phyloP scores from a whole-genome alignment of 2,797 vertebrate genomes.

The Pangasius macronema region DNA sequence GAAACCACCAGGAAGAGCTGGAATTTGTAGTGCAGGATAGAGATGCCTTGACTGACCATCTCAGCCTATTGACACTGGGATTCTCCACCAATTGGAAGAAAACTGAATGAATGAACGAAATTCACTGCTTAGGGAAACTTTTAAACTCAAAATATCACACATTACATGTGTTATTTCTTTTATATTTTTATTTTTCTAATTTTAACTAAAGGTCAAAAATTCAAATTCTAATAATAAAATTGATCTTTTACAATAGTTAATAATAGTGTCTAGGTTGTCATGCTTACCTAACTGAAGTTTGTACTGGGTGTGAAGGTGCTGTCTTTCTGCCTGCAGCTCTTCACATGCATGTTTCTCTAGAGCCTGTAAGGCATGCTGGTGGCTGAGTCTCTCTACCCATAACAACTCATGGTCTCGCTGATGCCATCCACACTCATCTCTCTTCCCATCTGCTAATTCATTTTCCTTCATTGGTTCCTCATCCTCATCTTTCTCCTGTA shows the following conservation, averaged over 20 bases:
- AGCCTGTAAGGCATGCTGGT: constrained; percentile 78
- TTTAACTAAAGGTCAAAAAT: not conserved
- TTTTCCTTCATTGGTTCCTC: constrained; percentile 22
- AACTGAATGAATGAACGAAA: not conserved
- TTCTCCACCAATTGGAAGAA: not conserved
- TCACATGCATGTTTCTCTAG: constrained; percentile 82
- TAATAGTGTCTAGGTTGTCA: not conserved
- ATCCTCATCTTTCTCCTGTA: constrained; percentile 52
- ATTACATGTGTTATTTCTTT: not conserved
- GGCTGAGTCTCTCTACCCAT: constrained; percentile 72
- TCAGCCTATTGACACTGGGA: not conserved
- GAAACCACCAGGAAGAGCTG: not conserved
- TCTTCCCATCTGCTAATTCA: constrained; percentile 29
- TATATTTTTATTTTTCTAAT: not conserved
- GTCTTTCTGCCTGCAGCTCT: constrained; percentile 81
- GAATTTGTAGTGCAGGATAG: not conserved
- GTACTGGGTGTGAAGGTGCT: constrained; percentile 82
- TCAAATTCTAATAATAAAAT: not conserved
- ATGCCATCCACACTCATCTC: constrained; percentile 33
- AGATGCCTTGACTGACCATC: not conserved
- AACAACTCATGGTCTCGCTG: constrained; percentile 48
- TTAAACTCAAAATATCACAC: constrained; percentile 54
- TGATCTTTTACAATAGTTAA: no score
- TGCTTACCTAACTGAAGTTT: constrained; percentile 77
- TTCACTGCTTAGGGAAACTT: not conserved